phyloP scores from a whole-genome alignment of 2,797 vertebrate genomes.

The Anas bahamensis region DNA sequence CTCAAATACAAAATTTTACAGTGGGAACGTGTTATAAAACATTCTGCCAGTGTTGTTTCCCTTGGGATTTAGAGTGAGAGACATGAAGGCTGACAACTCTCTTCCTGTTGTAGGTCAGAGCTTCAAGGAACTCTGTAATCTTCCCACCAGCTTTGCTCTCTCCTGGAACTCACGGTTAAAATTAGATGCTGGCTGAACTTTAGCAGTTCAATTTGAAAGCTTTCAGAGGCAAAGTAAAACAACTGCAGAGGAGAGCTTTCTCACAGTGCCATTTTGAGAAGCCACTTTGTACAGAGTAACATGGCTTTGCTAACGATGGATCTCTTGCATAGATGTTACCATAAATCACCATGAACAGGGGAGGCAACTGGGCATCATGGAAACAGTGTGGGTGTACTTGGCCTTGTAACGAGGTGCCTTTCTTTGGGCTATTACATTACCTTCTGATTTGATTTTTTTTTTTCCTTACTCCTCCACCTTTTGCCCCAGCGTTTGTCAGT shows the following conservation, averaged over 20 bases:
- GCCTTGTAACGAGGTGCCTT: slow-evolving; percentile 13
- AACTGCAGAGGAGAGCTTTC: slow-evolving; percentile 74
- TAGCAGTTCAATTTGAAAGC: slow-evolving; percentile 79
- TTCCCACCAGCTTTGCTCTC: slow-evolving; percentile 91
- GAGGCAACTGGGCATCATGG: slow-evolving; percentile 25
- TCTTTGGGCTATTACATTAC: neutral
- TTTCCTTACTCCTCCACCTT: slow-evolving; percentile 15
- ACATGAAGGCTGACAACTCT: slow-evolving; percentile 86
- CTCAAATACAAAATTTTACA: slow-evolving; percentile 82
- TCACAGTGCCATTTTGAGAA: slow-evolving; percentile 81
- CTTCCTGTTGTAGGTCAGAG: slow-evolving; percentile 94
- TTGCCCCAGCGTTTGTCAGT: slow-evolving; percentile 66
- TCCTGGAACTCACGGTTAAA: slow-evolving; percentile 91
- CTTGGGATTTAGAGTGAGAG: slow-evolving; percentile 85
- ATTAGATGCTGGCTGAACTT: slow-evolving; percentile 90
- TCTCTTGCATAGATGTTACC: slow-evolving; percentile 29
- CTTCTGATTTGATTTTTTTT: slow-evolving; percentile 17
- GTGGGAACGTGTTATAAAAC: slow-evolving; percentile 91
- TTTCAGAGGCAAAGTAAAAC: slow-evolving; percentile 80
- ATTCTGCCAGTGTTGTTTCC: slow-evolving; percentile 92
- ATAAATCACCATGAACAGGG: slow-evolving; percentile 43
- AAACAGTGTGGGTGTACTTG: slow-evolving; percentile 1
- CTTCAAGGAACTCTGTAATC: slow-evolving; percentile 90
- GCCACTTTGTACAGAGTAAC: slow-evolving; percentile 58
- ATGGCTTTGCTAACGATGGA: slow-evolving; percentile 24